Evolutionary conservation across 2,113 vertebrate genomes (phyloP).

Genomic region (Nipponia nippon): DNA sequence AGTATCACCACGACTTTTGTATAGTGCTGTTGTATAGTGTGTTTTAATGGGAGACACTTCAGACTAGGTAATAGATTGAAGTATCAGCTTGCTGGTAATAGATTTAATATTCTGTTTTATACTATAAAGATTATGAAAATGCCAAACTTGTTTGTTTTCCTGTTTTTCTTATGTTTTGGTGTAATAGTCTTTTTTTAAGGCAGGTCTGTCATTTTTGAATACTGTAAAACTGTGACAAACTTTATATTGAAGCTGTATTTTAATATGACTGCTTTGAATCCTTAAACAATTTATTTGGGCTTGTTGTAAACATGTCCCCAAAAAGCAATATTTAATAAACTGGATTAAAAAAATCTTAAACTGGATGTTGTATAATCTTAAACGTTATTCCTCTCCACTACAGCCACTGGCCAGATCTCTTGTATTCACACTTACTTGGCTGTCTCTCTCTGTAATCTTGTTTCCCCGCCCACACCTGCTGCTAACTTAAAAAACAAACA

Average conservation of each 20-base stretch:
- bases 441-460: background rate
- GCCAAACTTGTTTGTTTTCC: constrained; percentile 83
- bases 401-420: background rate
- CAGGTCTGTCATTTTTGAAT: constrained; percentile 88
- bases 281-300: constrained; percentile 82
- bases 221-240: constrained; percentile 96
- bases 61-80: constrained; percentile 72
- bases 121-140: constrained; percentile 88
- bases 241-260: constrained; percentile 98
- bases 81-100: constrained; percentile 79
- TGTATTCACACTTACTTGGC: background rate
- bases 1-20: constrained; percentile 82
- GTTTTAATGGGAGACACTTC: constrained; percentile 85
- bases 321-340: constrained; percentile 96
- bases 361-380: constrained; percentile 28
- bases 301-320: constrained; percentile 85
- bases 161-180: constrained; percentile 85
- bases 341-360: constrained; percentile 72
- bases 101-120: constrained; percentile 86
- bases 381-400: background rate
- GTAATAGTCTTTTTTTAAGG: constrained; percentile 85
- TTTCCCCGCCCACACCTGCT: accelerated
- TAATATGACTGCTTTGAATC: constrained; percentile 90
- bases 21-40: constrained; percentile 94
- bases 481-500: background rate